Percentiles rank a stretch among this genome's conserved stretches.
Conservation (phyloP, 2,113 vertebrate genomes). For the Paedocypris sp. region DNA sequence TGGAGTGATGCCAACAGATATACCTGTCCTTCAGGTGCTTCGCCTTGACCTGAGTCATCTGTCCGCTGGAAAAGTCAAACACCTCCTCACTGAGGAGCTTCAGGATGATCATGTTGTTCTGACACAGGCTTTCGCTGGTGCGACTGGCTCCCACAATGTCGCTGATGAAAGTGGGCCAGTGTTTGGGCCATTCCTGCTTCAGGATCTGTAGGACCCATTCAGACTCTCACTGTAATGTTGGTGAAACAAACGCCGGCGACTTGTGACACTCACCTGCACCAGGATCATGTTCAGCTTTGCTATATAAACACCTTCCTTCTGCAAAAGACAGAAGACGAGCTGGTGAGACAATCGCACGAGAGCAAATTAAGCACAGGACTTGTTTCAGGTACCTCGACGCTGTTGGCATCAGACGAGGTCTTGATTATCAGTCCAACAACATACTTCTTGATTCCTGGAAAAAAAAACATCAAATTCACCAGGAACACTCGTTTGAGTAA, state of each 20-base stretch:
- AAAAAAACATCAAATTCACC: too few relatives aligned
- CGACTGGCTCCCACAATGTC: conserved; percentile 98
- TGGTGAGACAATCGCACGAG: neutral
- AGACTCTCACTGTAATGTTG: conserved; percentile 36
- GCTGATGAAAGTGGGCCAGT: conserved; percentile 98
- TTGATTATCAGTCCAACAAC: conserved; percentile 96
- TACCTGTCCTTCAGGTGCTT: conserved; percentile 90
- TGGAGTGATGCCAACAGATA: conserved; percentile 26
- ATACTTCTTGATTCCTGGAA: conserved; percentile 89
- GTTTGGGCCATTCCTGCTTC: conserved; percentile 98
- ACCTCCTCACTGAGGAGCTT: conserved; percentile 97
- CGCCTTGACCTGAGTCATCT: conserved; percentile 91
- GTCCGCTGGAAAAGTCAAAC: conserved; percentile 88
- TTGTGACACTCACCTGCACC: conserved; percentile 72
- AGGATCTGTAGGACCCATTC: conserved; percentile 58
- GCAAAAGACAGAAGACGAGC: conserved; percentile 12
- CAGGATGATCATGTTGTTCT: conserved; percentile 98
- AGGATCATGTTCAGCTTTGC: conserved; percentile 97
- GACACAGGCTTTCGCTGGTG: conserved; percentile 94
- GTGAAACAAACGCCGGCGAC: too few relatives aligned
- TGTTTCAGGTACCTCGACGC: conserved; percentile 69
- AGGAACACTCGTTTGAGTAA: too few relatives aligned
- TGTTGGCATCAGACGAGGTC: conserved; percentile 85
- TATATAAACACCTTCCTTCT: conserved; percentile 96
- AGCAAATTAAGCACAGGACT: neutral